Percentiles rank a stretch among this genome's conserved stretches.
Conservation (phyloP, 2,888 invertebrate species). For the Linnaemya vulpina region DNA sequence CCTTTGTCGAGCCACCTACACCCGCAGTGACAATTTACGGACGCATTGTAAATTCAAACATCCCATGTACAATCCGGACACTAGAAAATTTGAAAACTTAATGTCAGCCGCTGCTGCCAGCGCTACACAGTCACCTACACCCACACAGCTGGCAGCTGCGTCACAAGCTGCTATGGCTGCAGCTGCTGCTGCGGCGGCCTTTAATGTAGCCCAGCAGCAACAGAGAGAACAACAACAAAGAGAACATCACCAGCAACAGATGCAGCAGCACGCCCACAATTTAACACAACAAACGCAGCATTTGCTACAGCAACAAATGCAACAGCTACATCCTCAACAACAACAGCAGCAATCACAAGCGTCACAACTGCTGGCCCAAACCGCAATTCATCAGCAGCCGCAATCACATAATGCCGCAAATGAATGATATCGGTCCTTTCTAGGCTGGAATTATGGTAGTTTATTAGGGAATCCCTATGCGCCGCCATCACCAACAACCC, state of each 20-base stretch:
- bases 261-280: slow-evolving; percentile 76
- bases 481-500: slow-evolving; percentile 62
- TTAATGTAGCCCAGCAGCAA: slow-evolving; percentile 79
- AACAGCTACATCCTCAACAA: slow-evolving; percentile 76
- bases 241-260: slow-evolving; percentile 76
- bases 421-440: slow-evolving; percentile 82
- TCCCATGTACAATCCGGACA: slow-evolving; percentile 93
- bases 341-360: slow-evolving; percentile 75
- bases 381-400: slow-evolving; percentile 79
- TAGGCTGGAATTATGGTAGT: slow-evolving; percentile 82
- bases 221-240: slow-evolving; percentile 78
- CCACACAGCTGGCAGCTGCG: slow-evolving; percentile 84
- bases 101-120: slow-evolving; percentile 85
- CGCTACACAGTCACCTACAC: slow-evolving; percentile 84
- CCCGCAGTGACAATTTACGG: slow-evolving; percentile 95
- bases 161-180: slow-evolving; percentile 82
- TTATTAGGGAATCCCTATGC: slow-evolving; percentile 73
- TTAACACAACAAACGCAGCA: slow-evolving; percentile 76
- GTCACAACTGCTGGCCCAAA: slow-evolving; percentile 77
- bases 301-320: slow-evolving; percentile 75
- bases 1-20: slow-evolving; percentile 94
- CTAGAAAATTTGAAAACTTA: slow-evolving; percentile 92
- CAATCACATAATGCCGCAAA: slow-evolving; percentile 81
- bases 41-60: slow-evolving; percentile 97
- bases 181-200: slow-evolving; percentile 82